phyloP scores from a whole-genome alignment of 2,113 vertebrate genomes.

The Ibidorhyncha struthersii region DNA sequence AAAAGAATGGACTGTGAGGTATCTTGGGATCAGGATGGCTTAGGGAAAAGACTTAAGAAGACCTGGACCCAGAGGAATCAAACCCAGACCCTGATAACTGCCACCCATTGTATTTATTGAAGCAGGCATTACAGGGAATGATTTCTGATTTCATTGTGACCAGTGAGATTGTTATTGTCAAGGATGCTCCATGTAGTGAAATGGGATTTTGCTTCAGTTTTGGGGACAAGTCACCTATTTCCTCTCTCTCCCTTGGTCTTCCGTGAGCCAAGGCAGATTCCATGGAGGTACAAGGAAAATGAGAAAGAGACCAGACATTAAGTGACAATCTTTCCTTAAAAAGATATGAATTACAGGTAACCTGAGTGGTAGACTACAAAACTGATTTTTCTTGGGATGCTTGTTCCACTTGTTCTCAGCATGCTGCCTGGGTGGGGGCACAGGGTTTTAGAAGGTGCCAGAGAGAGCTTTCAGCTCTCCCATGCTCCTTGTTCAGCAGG shows the following conservation, averaged over 20 bases:
- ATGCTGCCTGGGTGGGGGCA: neutral
- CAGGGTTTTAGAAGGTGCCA: neutral
- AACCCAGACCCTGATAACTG: neutral
- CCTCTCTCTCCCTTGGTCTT: neutral
- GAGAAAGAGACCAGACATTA: neutral
- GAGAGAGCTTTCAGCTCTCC: neutral
- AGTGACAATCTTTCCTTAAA: neutral
- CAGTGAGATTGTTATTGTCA: neutral
- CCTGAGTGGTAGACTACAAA: neutral
- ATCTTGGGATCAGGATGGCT: neutral
- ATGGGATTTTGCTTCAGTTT: neutral
- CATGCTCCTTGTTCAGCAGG: neutral
- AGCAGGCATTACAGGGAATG: neutral
- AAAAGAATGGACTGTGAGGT: neutral
- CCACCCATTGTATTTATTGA: neutral
- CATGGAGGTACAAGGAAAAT: neutral
- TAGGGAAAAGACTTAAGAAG: neutral
- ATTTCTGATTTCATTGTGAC: neutral
- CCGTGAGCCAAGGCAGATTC: neutral
- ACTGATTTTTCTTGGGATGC: neutral
- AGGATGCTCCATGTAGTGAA: neutral
- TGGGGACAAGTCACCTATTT: neutral
- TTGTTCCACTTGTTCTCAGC: neutral
- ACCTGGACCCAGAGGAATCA: neutral
- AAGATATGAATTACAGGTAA: neutral